Conservation (phyloP, 2,113 vertebrate genomes). For the Rhipidura dahli region DNA sequence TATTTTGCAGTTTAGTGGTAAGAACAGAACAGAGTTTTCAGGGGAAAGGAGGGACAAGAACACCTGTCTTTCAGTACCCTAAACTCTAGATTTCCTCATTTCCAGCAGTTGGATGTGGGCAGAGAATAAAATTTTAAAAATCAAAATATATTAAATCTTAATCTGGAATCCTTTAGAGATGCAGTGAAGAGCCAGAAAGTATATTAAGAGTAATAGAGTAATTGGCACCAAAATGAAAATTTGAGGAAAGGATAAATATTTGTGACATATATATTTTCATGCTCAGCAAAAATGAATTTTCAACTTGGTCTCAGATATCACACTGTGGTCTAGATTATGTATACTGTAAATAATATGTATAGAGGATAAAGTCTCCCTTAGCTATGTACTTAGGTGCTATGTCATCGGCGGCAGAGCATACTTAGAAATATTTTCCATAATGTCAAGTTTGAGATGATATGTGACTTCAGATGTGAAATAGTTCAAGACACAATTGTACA, state of each 20-base stretch:
- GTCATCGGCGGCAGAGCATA: neutral
- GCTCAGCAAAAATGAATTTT: neutral
- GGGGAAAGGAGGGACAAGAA: neutral
- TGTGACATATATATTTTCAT: neutral
- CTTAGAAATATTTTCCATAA: neutral
- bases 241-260: neutral
- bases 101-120: neutral
- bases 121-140: neutral
- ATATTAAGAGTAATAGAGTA: neutral
- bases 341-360: neutral
- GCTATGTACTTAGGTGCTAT: neutral
- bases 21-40: neutral
- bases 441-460: neutral
- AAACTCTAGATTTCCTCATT: neutral
- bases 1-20: neutral
- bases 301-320: neutral
- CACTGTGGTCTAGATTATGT: neutral
- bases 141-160: neutral
- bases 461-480: neutral
- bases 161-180: neutral
- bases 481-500: neutral
- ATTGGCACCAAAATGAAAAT: neutral
- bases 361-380: neutral
- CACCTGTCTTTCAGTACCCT: neutral
- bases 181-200: neutral